phyloP scores from a whole-genome alignment of 2,113 vertebrate genomes.

The Empidonax alnorum region DNA sequence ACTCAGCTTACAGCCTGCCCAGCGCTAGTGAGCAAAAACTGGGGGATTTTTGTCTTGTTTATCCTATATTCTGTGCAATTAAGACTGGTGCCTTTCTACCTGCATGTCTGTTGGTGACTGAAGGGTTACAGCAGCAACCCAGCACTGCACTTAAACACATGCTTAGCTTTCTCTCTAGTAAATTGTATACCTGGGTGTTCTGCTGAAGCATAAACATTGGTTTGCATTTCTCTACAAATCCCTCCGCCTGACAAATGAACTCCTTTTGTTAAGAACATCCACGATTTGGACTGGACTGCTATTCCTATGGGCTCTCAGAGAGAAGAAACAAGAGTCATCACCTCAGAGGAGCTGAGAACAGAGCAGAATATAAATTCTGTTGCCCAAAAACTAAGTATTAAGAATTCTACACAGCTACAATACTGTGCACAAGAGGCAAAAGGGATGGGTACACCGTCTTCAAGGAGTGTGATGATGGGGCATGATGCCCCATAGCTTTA shows the following conservation, averaged over 20 bases:
- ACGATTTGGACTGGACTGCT: not conserved
- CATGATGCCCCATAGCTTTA: not conserved
- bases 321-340: not conserved
- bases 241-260: not conserved
- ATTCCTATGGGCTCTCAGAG: not conserved
- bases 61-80: not conserved
- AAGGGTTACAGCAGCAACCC: not conserved
- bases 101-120: not conserved
- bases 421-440: not conserved
- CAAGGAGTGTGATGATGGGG: not conserved
- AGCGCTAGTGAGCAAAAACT: not conserved
- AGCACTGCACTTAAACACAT: not conserved
- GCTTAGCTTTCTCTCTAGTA: not conserved
- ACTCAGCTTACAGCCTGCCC: not conserved
- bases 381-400: no score
- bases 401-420: not conserved
- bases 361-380: not conserved
- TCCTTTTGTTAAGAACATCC: not conserved
- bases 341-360: not conserved
- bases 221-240: not conserved
- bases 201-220: not conserved
- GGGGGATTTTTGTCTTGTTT: not conserved
- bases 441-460: not conserved
- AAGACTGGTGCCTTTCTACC: not conserved
- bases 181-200: rapidly evolving